These are phyloP conservation scores for Cotesia typhae DNA, from an alignment of 1,140 invertebrate genomes.

Conservation along the genomic window DNA sequence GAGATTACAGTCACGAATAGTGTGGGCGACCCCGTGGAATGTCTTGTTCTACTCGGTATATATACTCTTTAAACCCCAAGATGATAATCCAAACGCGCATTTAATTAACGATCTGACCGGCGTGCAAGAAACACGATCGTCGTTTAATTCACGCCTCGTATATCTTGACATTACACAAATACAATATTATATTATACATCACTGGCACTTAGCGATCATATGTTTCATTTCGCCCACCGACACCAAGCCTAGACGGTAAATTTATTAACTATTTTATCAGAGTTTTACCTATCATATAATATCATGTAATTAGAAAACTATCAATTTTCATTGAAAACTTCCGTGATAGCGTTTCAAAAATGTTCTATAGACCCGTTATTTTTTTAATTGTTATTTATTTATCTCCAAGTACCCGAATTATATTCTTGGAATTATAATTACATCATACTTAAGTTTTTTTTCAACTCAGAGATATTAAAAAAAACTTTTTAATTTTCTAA, in stretches of 20 bases:
- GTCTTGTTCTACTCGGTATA: conserved; percentile 8
- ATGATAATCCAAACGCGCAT: conserved; percentile 1
- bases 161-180: conserved; percentile 18
- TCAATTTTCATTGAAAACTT: conserved; percentile 5
- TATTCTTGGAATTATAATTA: no score
- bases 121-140: conserved; percentile 10
- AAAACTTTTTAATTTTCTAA: no score
- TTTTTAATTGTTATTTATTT: no score
- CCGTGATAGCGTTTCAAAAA: no score
- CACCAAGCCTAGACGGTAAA: background rate
- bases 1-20: background rate
- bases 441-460: no score
- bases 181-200: conserved; percentile 1
- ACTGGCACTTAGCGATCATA: background rate
- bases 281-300: no score
- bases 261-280: no score
- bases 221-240: no score
- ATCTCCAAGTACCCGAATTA: no score
- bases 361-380: no score
- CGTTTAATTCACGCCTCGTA: conserved; percentile 28
- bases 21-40: conserved; percentile 24
- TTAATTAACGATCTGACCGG: conserved; percentile 20
- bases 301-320: background rate
- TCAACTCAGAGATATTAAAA: no score
- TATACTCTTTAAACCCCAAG: no score